These are phyloP conservation scores for Hippoglossus stenolepis DNA, from an alignment of 2,113 vertebrate species.

Conservation along the genomic window DNA sequence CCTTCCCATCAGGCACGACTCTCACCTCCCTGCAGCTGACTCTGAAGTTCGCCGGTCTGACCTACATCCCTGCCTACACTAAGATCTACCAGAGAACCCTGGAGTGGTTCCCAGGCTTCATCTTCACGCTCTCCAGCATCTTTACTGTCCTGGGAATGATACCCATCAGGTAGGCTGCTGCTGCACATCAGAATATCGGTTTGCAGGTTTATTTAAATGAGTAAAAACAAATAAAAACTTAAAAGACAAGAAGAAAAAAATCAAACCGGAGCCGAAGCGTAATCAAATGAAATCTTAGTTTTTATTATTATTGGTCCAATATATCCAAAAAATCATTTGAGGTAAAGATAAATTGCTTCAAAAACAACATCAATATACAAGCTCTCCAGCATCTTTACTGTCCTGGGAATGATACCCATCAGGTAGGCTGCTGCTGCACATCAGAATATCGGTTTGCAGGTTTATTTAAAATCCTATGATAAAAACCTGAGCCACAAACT, in stretches of 20 bases:
- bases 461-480: background rate
- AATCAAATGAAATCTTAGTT: constrained; percentile 58
- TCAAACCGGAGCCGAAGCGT: constrained; percentile 8
- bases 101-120: constrained; percentile 86
- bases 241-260: no score
- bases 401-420: constrained; percentile 88
- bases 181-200: background rate
- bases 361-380: constrained; percentile 84
- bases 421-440: constrained; percentile 67
- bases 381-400: constrained; percentile 82
- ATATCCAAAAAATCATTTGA: constrained; percentile 87
- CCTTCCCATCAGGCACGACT: constrained; percentile 77
- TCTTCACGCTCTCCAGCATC: constrained; percentile 88
- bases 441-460: background rate
- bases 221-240: no score
- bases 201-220: no score
- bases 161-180: constrained; percentile 83
- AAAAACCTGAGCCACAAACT: background rate
- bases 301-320: constrained; percentile 88
- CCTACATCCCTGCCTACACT: constrained; percentile 88
- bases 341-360: constrained; percentile 87
- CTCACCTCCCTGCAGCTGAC: constrained; percentile 89
- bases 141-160: constrained; percentile 86
- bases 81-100: constrained; percentile 91
- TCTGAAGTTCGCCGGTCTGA: constrained; percentile 85